These are phyloP conservation scores for Sialia sialis DNA, from an alignment of 2,113 vertebrate genomes.

Conservation along the genomic window DNA sequence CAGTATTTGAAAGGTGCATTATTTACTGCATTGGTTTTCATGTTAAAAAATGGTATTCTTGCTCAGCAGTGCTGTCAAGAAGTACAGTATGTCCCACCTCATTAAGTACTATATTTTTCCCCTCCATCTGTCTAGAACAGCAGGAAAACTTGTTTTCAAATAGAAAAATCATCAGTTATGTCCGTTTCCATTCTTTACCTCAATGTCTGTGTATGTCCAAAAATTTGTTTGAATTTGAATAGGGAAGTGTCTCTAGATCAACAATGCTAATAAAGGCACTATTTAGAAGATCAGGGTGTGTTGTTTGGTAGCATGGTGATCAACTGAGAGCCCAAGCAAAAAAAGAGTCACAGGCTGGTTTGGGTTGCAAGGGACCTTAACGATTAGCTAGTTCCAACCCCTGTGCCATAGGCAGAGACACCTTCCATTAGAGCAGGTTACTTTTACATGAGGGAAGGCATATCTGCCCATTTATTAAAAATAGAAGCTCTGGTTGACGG, in stretches of 20 bases:
- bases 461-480: not conserved
- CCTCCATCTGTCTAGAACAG: conserved; percentile 38
- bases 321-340: not conserved
- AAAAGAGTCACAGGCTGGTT: not conserved
- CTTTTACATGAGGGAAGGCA: not conserved
- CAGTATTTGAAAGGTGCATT: conserved; percentile 6
- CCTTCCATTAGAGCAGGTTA: not conserved
- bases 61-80: conserved; percentile 33
- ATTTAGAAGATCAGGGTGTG: not conserved
- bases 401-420: not conserved
- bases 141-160: conserved; percentile 40
- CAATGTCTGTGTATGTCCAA: not conserved
- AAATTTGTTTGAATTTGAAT: not conserved
- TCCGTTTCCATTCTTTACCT: not conserved
- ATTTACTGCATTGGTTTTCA: conserved; percentile 1
- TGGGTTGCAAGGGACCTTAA: not conserved
- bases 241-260: not conserved
- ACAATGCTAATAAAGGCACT: not conserved
- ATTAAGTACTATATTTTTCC: conserved; percentile 26
- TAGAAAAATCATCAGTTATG: conserved; percentile 11
- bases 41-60: conserved; percentile 15
- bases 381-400: not conserved
- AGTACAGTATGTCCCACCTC: conserved; percentile 35
- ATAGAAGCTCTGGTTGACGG: not conserved
- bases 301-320: not conserved